These are phyloP conservation scores for Pegoplata infirma DNA, from an alignment of 2,888 invertebrate genomes.

Conservation along the genomic window DNA sequence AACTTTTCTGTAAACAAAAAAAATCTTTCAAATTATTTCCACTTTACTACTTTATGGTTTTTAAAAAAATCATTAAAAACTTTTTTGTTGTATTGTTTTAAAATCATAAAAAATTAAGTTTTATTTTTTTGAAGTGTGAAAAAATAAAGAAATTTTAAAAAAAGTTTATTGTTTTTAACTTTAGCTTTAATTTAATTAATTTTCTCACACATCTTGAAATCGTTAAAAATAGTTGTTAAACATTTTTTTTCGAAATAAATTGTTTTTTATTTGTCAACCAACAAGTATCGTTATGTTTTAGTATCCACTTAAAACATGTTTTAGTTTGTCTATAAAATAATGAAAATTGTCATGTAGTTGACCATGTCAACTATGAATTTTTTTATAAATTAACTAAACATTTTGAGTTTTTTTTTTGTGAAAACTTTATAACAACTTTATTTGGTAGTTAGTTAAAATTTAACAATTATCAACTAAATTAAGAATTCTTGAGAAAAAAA, in stretches of 20 bases:
- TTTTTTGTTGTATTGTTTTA: neutral
- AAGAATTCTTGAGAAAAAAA: neutral
- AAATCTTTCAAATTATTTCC: slow-evolving; percentile 24
- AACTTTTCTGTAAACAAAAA: neutral
- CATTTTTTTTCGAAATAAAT: neutral
- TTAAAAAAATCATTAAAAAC: slow-evolving; percentile 10
- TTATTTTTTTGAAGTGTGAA: slow-evolving; percentile 11
- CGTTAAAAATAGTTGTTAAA: neutral
- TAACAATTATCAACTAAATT: slow-evolving; percentile 19
- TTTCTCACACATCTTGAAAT: neutral
- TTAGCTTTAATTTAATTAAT: slow-evolving; percentile 6
- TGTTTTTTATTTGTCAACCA: slow-evolving; percentile 10
- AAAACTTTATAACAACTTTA: slow-evolving; percentile 45
- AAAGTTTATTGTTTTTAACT: slow-evolving; percentile 2
- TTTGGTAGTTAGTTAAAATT: slow-evolving; percentile 54
- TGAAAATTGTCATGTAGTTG: slow-evolving; percentile 31
- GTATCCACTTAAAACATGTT: neutral
- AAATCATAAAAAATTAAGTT: neutral
- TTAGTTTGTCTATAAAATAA: slow-evolving; percentile 28
- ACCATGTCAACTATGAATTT: slow-evolving; percentile 32
- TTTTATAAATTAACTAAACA: slow-evolving; percentile 28
- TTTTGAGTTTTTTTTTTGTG: neutral
- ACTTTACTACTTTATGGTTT: slow-evolving; percentile 24
- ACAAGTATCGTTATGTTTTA: neutral
- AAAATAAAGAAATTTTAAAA: slow-evolving; percentile 1